Percentiles rank a stretch among this genome's conserved stretches.
Conservation (phyloP, 2,113 vertebrate genomes). For the Microcebus tavaratra region DNA sequence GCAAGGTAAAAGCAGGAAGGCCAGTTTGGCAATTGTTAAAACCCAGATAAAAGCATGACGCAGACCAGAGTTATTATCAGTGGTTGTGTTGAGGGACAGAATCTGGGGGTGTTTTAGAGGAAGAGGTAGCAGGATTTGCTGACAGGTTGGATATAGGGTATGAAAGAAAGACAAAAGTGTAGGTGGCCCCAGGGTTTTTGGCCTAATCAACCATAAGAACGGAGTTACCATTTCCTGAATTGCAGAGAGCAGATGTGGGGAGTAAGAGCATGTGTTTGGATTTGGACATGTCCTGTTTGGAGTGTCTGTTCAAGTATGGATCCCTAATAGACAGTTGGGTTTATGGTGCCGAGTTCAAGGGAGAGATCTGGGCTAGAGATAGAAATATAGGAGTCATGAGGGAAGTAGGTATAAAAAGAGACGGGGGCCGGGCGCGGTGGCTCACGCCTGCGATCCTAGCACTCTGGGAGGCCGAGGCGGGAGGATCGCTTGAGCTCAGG, state of each 20-base stretch:
- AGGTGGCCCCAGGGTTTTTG: neutral
- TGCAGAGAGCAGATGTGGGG: neutral
- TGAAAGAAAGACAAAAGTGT: neutral
- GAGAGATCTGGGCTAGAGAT: neutral
- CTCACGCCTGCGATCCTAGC: too few species aligned
- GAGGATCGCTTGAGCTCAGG: too few species aligned
- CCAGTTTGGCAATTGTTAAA: neutral
- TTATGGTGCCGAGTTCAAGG: conserved; percentile 3
- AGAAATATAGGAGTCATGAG: neutral
- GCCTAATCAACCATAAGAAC: neutral
- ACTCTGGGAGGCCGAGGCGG: too few species aligned
- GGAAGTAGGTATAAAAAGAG: neutral
- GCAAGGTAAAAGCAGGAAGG: neutral
- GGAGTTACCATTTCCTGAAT: neutral
- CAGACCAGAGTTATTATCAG: neutral
- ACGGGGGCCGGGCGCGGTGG: neutral
- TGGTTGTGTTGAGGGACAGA: neutral
- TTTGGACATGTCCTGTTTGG: neutral
- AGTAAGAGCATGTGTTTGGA: neutral
- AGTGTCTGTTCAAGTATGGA: neutral
- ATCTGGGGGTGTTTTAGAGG: conserved; percentile 5
- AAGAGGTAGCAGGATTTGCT: conserved; percentile 11
- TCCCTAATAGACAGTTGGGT: neutral
- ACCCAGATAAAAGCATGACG: neutral
- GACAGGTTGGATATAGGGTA: neutral